Base-by-base conservation (phyloP, 1,140 invertebrate genomes). In the Philopotamus ludificatus region DNA sequence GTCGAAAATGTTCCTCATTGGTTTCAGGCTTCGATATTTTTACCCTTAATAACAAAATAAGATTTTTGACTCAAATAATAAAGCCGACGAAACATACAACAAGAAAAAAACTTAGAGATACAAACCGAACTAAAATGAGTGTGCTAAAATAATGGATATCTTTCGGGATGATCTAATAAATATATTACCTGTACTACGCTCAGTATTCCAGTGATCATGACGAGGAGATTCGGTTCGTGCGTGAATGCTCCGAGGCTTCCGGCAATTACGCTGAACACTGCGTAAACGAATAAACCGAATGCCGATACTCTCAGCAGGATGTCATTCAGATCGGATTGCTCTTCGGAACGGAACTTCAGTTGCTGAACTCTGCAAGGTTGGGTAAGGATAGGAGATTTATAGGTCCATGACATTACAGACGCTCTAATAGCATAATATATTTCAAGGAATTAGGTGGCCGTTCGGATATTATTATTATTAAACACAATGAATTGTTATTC, bases 241-340 rank as follows among this genome's bases (percentile, higher is more conserved):
- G 89, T 90, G 70, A 92, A 89, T 4, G 90, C 87, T 26, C 89
- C 89, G 63, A 93, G 77, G 60, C 90, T 87, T 39, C 93, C 94
- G 65, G 94, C 91, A 71, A 97, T 94, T 42, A 97, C 88, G 73
- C 92, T 94, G 80, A 97, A 96, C 45, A 94, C 89, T 3, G 92
- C 91, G 75, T 97, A 97, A 18, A 92, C 85, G 78, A 96, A 95
- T 34, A 96, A 83, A 47, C 95, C 94, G 73, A 95, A 93, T 4
- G 92, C 91, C 12, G 94, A 95, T 3, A 97, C 90, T 68, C 92
- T 88, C 3, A 96, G 84, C 2, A 97, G 80, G 66, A 95, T 93
- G 75, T 96, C 93, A 71, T 95, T 93, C 57, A 97, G 79, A 72
- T 92, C 90, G 71, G 88, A 92, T 74, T 92, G 88, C 73, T 93